A percentile compares a stretch with the other conserved stretches of the same genome.
Evolutionary conservation across 2,888 invertebrate species (phyloP).

Genomic region (Anthrax anthrax): DNA sequence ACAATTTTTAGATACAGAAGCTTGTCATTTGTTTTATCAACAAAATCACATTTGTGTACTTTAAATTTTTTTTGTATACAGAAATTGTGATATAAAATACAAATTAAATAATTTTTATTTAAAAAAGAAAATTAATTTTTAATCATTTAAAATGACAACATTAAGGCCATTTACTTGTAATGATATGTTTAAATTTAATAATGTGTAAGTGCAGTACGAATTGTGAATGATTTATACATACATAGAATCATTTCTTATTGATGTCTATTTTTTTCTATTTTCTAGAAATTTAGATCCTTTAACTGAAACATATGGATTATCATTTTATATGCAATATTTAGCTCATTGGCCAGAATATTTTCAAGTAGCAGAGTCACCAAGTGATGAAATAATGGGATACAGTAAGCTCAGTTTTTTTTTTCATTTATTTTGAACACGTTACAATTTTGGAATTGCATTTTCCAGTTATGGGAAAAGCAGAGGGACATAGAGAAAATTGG

Average conservation of each 20-base stretch:
- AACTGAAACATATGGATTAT: constrained; percentile 90
- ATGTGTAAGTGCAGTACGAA: constrained; percentile 62
- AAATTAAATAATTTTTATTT: background rate
- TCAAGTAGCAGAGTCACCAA: constrained; percentile 90
- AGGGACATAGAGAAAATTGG: constrained; percentile 92
- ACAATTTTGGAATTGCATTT: too few species aligned
- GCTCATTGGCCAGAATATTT: constrained; percentile 99
- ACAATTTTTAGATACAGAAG: too few species aligned
- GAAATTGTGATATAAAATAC: too few species aligned
- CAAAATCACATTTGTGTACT: too few species aligned
- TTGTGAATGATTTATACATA: background rate
- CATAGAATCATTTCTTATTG: background rate
- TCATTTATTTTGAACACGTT: background rate
- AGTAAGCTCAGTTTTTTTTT: constrained; percentile 55
- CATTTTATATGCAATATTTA: constrained; percentile 95
- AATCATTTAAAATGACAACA: constrained; percentile 62
- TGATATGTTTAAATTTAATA: constrained; percentile 90
- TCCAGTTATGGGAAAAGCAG: constrained; percentile 98
- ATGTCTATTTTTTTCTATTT: too few species aligned
- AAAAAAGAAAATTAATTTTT: background rate
- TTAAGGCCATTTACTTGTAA: constrained; percentile 84
- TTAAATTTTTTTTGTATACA: too few species aligned
- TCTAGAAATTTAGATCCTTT: constrained; percentile 85
- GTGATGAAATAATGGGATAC: constrained; percentile 96
- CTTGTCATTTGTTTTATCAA: too few species aligned